Evolutionary conservation across 2,888 invertebrate species (phyloP), one percentile per base, ranked within the genome.

Genomic region (Catocala nupta): DNA sequence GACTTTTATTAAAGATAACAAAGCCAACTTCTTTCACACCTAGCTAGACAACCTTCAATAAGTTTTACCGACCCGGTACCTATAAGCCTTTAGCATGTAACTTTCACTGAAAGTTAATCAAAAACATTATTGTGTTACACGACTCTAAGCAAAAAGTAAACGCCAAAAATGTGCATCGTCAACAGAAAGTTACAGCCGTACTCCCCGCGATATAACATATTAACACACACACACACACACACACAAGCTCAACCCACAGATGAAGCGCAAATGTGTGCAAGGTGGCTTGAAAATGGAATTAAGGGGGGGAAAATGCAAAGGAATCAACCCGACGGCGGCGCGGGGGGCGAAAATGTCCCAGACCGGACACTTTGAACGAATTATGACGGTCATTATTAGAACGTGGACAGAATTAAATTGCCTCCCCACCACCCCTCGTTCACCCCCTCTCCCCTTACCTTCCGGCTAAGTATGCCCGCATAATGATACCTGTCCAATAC

Each of bases 321-420:
- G 94, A 93, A 93, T 93, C 92, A 87, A 85, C 83, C 87, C 86
- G 77, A 78, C 70, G 81, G 81, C 85, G 81, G 82, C 75, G 80
- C 75, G 80, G 77, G 85, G 85, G 90, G 90, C 85, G 86, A 87
- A 90, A 92, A 89, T 90, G 92, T 92, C 93, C 92, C 93, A 86
- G 90, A 92, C 94, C 95, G 95, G 95, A 95, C 95, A 95, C 95
- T 95, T 95, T 94, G 94, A 94, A 95, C 95, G 94, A 95, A 95
- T 95, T 95, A 95, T 95, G 95, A 95, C 94, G 93, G 94, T 95
- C 95, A 95, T 95, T 95, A 95, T 95, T 95, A 95, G 94, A 92
- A 95, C 95, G 95, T 95, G 95, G 95, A 95, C 94, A 94, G 95
- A 95, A 95, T 95, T 95, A 95, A 95, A 95, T 95, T 94, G 95